Evolutionary conservation across 2,797 vertebrate genomes (phyloP).

Genomic region (Alca torda): DNA sequence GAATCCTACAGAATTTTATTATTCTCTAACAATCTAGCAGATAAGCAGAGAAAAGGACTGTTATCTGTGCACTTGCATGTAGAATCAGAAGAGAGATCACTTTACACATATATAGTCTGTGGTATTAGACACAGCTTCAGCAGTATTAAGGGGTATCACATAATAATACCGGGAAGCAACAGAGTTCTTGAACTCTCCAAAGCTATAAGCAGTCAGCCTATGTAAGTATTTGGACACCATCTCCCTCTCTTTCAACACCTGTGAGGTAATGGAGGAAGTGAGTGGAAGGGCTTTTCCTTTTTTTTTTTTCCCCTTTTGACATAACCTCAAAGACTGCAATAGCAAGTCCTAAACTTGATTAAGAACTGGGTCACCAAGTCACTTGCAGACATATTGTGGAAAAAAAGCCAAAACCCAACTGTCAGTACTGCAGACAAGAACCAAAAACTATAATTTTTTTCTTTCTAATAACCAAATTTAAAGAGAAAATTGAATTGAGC

Average conservation of each 20-base stretch:
- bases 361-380: neutral
- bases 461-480: neutral
- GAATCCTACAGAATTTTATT: neutral
- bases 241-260: neutral
- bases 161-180: neutral
- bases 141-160: neutral
- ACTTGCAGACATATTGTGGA: neutral
- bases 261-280: neutral
- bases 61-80: neutral
- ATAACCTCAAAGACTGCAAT: neutral
- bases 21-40: neutral
- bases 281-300: neutral
- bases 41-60: neutral
- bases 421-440: neutral
- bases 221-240: neutral
- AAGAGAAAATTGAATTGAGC: neutral
- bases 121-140: neutral
- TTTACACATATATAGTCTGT: neutral
- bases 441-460: neutral
- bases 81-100: neutral
- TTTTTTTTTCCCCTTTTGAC: neutral
- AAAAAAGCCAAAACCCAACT: fast-evolving
- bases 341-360: neutral
- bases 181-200: neutral
- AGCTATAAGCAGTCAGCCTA: neutral